phyloP scores from a whole-genome alignment of 2,888 invertebrate species.

The Lepidochitona cinerea region DNA sequence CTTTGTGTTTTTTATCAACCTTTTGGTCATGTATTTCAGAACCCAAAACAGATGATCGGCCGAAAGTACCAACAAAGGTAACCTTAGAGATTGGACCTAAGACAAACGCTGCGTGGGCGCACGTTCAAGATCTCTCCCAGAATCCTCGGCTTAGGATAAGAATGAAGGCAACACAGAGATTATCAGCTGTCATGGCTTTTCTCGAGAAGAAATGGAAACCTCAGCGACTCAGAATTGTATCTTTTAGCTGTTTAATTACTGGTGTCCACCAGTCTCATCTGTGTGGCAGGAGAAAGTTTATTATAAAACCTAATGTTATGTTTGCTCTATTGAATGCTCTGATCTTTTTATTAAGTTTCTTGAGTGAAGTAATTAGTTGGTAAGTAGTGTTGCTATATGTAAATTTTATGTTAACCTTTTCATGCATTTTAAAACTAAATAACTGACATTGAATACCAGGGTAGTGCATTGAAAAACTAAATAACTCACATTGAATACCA shows the following conservation, averaged over 20 bases:
- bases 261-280: neutral
- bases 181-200: conserved; percentile 80
- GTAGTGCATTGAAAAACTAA: neutral
- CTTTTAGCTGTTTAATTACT: conserved; percentile 34
- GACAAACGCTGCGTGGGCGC: conserved; percentile 84
- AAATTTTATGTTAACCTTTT: no score
- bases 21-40: no score
- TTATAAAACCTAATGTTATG: no score
- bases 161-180: conserved; percentile 82
- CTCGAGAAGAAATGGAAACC: conserved; percentile 85
- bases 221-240: conserved; percentile 59
- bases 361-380: no score
- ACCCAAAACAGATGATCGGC: conserved; percentile 26
- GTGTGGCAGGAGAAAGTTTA: neutral
- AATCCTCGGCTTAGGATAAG: conserved; percentile 87
- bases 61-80: conserved; percentile 84
- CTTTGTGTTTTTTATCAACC: no score
- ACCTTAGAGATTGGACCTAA: conserved; percentile 76
- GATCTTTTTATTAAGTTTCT: no score
- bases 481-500: neutral
- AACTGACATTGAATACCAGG: neutral
- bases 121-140: conserved; percentile 87
- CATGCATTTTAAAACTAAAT: neutral
- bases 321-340: no score
- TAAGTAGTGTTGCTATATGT: no score